phyloP scores from a whole-genome alignment of 2,888 invertebrate species.

The Escarpia spicata region DNA sequence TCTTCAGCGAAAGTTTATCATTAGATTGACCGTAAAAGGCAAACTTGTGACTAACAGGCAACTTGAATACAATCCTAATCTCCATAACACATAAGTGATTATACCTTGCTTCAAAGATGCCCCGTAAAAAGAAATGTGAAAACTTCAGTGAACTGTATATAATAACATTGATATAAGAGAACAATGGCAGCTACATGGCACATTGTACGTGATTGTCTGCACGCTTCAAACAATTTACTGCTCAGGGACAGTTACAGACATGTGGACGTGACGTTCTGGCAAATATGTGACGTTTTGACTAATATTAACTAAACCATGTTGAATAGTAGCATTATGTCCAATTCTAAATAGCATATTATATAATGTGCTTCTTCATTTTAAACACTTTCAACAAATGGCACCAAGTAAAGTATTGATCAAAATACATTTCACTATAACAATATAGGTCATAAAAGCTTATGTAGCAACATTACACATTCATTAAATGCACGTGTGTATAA shows the following conservation, averaged over 20 bases:
- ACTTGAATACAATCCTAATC: neutral
- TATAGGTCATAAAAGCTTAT: neutral
- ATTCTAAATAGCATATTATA: neutral
- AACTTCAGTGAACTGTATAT: neutral
- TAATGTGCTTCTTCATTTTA: neutral
- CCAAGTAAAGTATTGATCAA: neutral
- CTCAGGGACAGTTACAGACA: neutral
- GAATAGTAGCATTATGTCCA: neutral
- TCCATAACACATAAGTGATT: neutral
- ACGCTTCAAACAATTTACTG: neutral
- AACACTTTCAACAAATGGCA: neutral
- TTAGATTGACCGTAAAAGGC: neutral
- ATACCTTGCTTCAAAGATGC: neutral
- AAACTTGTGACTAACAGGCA: neutral
- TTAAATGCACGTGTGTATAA: constrained; percentile 16
- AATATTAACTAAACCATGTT: neutral
- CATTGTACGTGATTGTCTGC: neutral
- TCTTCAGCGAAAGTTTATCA: neutral
- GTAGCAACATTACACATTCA: neutral
- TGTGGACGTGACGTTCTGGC: neutral
- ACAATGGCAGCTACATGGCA: neutral
- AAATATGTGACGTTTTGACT: neutral
- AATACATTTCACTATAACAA: neutral
- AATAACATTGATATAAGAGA: neutral
- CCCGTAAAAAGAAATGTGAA: neutral